A percentile compares a stretch with the other conserved stretches of the same genome.
Evolutionary conservation across 2,113 vertebrate species (phyloP).

Genomic region (Triplophysa siluroides): DNA sequence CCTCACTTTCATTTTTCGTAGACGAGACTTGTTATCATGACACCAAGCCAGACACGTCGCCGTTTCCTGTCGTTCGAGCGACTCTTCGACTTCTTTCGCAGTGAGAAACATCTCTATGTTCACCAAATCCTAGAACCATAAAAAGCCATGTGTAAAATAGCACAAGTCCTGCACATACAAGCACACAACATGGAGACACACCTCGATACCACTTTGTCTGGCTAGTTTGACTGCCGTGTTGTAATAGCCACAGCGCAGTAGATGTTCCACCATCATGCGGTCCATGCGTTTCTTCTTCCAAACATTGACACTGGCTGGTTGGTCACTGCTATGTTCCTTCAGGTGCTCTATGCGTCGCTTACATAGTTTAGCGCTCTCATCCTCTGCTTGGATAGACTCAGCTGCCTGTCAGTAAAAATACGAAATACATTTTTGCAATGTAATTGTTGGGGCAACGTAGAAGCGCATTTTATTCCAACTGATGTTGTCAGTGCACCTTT

Average conservation of each 20-base stretch:
- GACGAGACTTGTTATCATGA: conserved; percentile 98
- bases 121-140: conserved; percentile 84
- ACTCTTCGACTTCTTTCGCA: conserved; percentile 98
- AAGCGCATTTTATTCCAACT: background rate
- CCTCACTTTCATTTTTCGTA: conserved; percentile 97
- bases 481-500: conserved; percentile 77
- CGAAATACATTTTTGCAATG: background rate
- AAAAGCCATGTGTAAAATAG: background rate
- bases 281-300: conserved; percentile 99
- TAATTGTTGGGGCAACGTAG: background rate
- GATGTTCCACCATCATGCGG: conserved; percentile 98
- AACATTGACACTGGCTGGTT: conserved; percentile 87
- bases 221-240: conserved; percentile 96
- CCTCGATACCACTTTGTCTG: conserved; percentile 95
- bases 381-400: conserved; percentile 97
- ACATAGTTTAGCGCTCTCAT: conserved; percentile 96
- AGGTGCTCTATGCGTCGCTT: conserved; percentile 96
- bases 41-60: conserved; percentile 98
- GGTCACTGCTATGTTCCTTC: conserved; percentile 97
- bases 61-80: conserved; percentile 94
- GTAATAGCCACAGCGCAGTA: conserved; percentile 96
- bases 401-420: conserved; percentile 78
- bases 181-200: conserved; percentile 56
- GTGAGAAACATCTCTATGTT: conserved; percentile 99
- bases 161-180: background rate